These are phyloP conservation scores for Discoglossus pictus DNA, from an alignment of 2,797 vertebrate species.

Conservation along the genomic window DNA sequence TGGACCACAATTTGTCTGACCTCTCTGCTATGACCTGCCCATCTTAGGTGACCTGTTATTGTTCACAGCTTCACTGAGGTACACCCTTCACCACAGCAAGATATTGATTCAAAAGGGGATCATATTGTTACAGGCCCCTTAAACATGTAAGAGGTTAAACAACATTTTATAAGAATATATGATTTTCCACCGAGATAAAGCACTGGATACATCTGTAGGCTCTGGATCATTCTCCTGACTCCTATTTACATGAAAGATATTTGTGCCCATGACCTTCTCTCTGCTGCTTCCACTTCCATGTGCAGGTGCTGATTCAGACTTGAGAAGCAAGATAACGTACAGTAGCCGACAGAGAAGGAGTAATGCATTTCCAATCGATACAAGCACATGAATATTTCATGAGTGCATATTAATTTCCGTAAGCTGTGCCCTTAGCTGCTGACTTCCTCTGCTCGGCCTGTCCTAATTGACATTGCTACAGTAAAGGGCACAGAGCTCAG, in stretches of 20 bases:
- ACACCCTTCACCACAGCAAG: too few species aligned
- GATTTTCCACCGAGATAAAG: too few species aligned
- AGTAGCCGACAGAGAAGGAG: background rate
- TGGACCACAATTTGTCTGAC: too few species aligned
- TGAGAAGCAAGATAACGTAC: constrained; percentile 13
- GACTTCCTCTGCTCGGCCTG: constrained; percentile 17
- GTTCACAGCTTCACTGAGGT: too few species aligned
- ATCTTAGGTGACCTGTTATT: too few species aligned
- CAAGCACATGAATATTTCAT: constrained; percentile 34
- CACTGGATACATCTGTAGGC: too few species aligned
- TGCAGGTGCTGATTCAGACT: constrained; percentile 35
- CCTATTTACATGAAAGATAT: background rate
- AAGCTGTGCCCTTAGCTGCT: constrained; percentile 16
- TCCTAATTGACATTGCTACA: constrained; percentile 42
- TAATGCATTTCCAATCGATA: constrained; percentile 43
- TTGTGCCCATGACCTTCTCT: constrained; percentile 15
- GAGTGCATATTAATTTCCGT: constrained; percentile 40
- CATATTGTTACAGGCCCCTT: too few species aligned
- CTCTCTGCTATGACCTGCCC: too few species aligned
- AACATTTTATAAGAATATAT: too few species aligned
- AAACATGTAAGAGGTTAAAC: too few species aligned
- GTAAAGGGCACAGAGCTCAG: constrained; percentile 25
- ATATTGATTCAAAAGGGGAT: too few species aligned
- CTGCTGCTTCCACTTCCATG: background rate
- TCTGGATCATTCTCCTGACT: background rate